Conservation (phyloP, 2,797 vertebrate species). For the Harpagifer antarcticus region DNA sequence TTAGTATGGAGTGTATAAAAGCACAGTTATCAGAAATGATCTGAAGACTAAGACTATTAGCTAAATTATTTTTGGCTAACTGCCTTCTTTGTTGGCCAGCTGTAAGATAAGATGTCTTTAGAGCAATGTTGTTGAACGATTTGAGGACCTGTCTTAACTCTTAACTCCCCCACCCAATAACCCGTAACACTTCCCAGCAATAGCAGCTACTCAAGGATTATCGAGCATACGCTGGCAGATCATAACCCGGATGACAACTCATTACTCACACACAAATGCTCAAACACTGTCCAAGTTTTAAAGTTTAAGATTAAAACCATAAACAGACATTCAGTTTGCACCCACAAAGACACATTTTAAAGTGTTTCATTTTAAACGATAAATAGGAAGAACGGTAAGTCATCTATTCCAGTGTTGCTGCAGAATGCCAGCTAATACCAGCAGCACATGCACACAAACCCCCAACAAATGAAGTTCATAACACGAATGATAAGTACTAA, state of each 20-base stretch:
- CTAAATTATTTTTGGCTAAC: no score
- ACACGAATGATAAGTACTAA: background rate
- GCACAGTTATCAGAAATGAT: no score
- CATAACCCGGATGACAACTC: slow-evolving; percentile 59
- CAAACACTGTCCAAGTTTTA: slow-evolving; percentile 2
- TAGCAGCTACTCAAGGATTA: slow-evolving; percentile 73
- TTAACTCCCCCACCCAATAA: slow-evolving; percentile 31
- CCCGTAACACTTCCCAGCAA: slow-evolving; percentile 47
- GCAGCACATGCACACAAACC: background rate
- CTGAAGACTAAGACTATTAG: no score
- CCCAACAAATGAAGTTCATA: background rate
- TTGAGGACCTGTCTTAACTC: slow-evolving; percentile 67
- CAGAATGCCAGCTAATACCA: background rate
- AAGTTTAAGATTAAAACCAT: background rate
- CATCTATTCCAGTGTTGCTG: background rate
- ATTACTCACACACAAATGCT: slow-evolving; percentile 41
- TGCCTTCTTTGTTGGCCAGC: no score
- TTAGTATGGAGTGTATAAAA: no score
- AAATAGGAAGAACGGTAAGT: background rate
- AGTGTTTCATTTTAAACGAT: background rate
- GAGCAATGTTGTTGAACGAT: slow-evolving; percentile 47
- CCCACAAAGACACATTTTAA: background rate
- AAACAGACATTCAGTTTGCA: background rate
- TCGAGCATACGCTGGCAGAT: slow-evolving; percentile 63
- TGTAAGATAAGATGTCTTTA: slow-evolving; percentile 54